Percentiles rank a stretch among this genome's conserved stretches.
These are phyloP conservation scores for Leistus spinibarbis DNA, from an alignment of 2,888 invertebrate genomes.

Conservation along the genomic window DNA sequence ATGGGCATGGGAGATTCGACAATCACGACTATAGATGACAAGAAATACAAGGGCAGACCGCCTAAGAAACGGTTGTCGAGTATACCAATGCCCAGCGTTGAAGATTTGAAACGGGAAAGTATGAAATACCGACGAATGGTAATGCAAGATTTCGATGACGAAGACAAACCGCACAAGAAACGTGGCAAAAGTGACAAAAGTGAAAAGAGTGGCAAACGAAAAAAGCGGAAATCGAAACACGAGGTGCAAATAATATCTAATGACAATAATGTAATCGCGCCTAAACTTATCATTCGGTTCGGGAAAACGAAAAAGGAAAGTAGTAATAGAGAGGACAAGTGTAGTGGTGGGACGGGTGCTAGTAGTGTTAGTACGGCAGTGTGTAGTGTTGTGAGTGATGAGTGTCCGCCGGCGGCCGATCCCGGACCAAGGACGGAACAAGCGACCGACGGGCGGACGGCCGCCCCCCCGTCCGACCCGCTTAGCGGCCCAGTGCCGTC, in stretches of 20 bases:
- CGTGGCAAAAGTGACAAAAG: conserved; percentile 45
- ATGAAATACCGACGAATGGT: conserved; percentile 86
- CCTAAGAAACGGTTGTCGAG: conserved; percentile 73
- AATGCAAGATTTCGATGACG: conserved; percentile 81
- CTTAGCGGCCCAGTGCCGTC: conserved; percentile 21
- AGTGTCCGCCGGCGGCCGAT: conserved; percentile 35
- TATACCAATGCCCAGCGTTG: conserved; percentile 72
- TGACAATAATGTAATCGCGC: conserved; percentile 61
- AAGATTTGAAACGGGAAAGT: conserved; percentile 81
- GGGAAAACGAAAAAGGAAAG: conserved; percentile 62
- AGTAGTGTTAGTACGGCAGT: background rate
- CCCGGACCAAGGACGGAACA: conserved; percentile 40
- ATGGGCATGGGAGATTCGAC: conserved; percentile 58
- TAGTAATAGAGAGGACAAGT: conserved; percentile 44
- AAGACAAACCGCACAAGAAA: conserved; percentile 62
- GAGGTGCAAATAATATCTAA: conserved; percentile 64
- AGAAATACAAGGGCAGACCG: conserved; percentile 66
- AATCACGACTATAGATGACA: conserved; percentile 56
- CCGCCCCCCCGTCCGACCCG: conserved; percentile 36
- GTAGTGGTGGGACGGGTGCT: conserved; percentile 38
- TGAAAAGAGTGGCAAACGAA: conserved; percentile 63
- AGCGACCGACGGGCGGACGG: conserved; percentile 41
- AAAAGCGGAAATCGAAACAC: conserved; percentile 62
- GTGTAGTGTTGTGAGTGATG: conserved; percentile 41
- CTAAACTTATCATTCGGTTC: conserved; percentile 79